A percentile compares a stretch with the other conserved stretches of the same genome.
phyloP scores from a whole-genome alignment of 2,888 invertebrate species.

The Acleris sparsana region DNA sequence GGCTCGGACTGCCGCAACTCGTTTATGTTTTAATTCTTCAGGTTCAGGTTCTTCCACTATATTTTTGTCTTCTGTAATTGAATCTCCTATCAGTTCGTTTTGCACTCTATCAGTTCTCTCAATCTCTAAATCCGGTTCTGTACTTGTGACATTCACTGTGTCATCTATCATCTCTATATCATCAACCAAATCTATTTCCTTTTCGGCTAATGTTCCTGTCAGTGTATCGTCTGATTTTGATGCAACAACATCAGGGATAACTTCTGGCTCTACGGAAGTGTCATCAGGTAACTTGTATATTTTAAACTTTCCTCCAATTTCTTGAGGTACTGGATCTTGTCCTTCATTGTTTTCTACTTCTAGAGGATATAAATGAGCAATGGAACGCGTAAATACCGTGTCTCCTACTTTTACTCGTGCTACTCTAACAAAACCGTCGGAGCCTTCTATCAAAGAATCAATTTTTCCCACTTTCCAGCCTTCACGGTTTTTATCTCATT shows the following conservation, averaged over 20 bases:
- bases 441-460: slow-evolving; percentile 8
- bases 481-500: slow-evolving; percentile 26
- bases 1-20: slow-evolving; percentile 1
- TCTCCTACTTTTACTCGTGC: slow-evolving; percentile 26
- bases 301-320: too few relatives aligned
- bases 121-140: too few relatives aligned
- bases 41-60: not conserved
- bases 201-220: too few relatives aligned
- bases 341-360: not conserved
- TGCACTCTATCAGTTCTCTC: too few relatives aligned
- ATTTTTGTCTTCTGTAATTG: not conserved
- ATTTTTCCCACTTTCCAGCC: slow-evolving; percentile 35
- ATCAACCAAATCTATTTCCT: too few relatives aligned
- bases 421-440: slow-evolving; percentile 22
- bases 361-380: slow-evolving; percentile 14
- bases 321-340: too few relatives aligned
- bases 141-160: too few relatives aligned
- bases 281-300: too few relatives aligned
- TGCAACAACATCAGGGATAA: too few relatives aligned
- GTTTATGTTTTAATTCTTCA: not conserved
- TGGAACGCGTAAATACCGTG: slow-evolving; percentile 15
- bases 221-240: too few relatives aligned
- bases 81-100: too few relatives aligned
- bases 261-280: not conserved
- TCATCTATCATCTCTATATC: too few relatives aligned